Conservation (phyloP, 2,113 vertebrate genomes). For the Cyanistes caeruleus region DNA sequence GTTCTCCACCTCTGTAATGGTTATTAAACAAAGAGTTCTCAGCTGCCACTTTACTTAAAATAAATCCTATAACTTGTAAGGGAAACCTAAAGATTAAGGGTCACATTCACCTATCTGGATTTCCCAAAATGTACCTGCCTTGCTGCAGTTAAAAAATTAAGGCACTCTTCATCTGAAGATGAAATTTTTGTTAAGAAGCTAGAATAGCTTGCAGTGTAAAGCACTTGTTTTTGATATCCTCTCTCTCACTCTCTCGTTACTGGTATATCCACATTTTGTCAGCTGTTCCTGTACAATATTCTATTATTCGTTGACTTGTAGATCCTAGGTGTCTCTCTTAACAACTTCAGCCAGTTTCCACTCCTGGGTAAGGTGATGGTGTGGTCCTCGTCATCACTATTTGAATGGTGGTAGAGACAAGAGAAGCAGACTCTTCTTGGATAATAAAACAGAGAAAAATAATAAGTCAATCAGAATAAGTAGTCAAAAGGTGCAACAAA, state of each 20-base stretch:
- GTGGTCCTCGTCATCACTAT: rapidly evolving
- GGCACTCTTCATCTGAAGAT: neutral
- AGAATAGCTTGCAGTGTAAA: neutral
- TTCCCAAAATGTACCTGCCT: neutral
- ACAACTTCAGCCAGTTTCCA: neutral
- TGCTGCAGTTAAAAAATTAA: neutral
- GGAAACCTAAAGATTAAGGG: neutral
- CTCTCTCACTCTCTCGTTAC: neutral
- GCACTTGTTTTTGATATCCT: neutral
- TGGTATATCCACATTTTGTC: neutral
- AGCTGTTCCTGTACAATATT: neutral
- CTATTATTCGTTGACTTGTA: neutral
- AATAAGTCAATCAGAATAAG: neutral
- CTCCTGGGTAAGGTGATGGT: neutral
- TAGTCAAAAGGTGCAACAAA: neutral
- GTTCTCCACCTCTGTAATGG: neutral
- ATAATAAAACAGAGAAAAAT: neutral
- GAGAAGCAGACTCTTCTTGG: neutral
- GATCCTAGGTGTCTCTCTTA: neutral
- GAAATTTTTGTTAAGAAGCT: neutral
- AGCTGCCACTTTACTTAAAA: neutral
- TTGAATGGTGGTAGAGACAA: neutral
- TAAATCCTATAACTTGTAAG: neutral
- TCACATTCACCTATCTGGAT: neutral
- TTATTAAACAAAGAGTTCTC: neutral